Base-by-base conservation (phyloP, 2,113 vertebrate genomes). In the Rattus rattus region DNA sequence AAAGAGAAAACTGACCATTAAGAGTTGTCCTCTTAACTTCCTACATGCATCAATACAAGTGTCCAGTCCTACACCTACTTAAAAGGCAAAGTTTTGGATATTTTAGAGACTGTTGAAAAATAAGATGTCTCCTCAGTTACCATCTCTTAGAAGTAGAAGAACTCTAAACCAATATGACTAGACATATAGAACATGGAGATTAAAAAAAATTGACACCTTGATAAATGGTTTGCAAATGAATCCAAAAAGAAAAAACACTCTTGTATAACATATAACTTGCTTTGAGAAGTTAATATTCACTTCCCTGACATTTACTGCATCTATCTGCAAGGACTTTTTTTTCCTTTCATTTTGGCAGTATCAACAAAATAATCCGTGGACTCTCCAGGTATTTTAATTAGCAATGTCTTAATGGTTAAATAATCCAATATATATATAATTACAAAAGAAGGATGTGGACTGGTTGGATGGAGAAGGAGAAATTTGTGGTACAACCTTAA, bases 401-500 rank as follows among this genome's bases (percentile, higher is more conserved):
- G 61, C 43, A 54, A 49, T n/a, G 3, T 6, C 43, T 43, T 80
- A 33, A 47, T 94, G 0, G 22, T 69, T 52, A 69, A 2, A 24
- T 52, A 72, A 36, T 17, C 16, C 28, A 94, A 43, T 3, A 70
- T 2, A 70, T 2, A 43, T 43, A 86, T 49, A 72, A 1, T 56
- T 92, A 67, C 75, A 36, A 95, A 69, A 86, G 4, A 63, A 8
- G 7, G 69, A 92, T 11, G 13, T 39, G 26, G 14, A 17, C 10
- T n/a, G 20, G 43, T 43, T 2, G 43, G 43, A 4, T 2, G 20
- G 65, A 33, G 16, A 1, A n/a, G 14, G 4, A 0, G 80, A 33
- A 88, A 72, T 14, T 70, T 22, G 80, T 83, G 10, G 4, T 30
- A 47, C 49, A 12, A 96, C 84, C 90, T 70, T 73, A 70, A 83